phyloP scores from a whole-genome alignment of 2,888 invertebrate species.

The Malthinus seriepunctatus region DNA sequence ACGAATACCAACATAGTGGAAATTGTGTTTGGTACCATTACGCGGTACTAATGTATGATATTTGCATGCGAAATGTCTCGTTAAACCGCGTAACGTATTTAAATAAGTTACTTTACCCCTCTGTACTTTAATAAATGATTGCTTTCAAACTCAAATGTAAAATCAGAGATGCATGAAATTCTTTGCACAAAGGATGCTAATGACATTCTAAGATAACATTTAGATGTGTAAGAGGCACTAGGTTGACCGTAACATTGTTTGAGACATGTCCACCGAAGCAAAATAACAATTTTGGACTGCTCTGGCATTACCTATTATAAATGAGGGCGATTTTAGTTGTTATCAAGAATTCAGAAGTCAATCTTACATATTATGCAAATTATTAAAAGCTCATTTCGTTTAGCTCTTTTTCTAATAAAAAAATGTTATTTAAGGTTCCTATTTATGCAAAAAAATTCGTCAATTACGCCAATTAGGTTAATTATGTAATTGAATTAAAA shows the following conservation, averaged over 20 bases:
- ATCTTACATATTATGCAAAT: background rate
- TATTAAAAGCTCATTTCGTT: background rate
- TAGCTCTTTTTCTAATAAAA: too few relatives aligned
- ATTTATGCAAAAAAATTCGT: too few relatives aligned
- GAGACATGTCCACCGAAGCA: conserved; percentile 47
- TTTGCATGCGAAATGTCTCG: too few relatives aligned
- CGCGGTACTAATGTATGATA: too few relatives aligned
- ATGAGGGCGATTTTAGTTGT: conserved; percentile 22
- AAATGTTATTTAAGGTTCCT: too few relatives aligned
- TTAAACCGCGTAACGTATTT: too few relatives aligned
- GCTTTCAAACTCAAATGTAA: conserved; percentile 14
- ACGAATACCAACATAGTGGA: too few relatives aligned
- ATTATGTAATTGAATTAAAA: conserved; percentile 4
- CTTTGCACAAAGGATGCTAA: conserved; percentile 41
- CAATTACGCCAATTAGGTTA: conserved; percentile 1
- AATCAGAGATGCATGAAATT: conserved; percentile 26
- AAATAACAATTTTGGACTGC: conserved; percentile 21
- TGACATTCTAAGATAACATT: conserved; percentile 52
- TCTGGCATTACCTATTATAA: conserved; percentile 17
- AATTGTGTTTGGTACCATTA: too few relatives aligned
- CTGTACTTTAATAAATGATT: conserved; percentile 9
- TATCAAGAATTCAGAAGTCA: conserved; percentile 9
- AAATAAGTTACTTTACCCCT: too few relatives aligned
- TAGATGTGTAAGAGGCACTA: conserved; percentile 40
- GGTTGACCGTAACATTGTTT: conserved; percentile 43